Evolutionary conservation across 37 sponge, comb jelly and placozoan species (phyloP).

Genomic region (Chondrosia reniformis): DNA sequence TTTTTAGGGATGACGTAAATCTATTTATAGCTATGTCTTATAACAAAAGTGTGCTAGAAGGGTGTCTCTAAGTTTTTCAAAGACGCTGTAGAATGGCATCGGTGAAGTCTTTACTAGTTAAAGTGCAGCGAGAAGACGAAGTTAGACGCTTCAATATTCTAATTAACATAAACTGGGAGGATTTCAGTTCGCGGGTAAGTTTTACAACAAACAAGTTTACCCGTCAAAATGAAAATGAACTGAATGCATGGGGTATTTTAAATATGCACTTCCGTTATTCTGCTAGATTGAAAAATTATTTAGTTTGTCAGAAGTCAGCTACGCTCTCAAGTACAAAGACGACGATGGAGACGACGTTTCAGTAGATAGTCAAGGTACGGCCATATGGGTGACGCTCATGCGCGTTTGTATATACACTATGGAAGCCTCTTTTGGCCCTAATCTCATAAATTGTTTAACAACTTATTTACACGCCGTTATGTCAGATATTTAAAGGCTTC

Average conservation of each 20-base stretch:
- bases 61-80: no score
- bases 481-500: no score
- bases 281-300: background rate
- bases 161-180: background rate
- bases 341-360: constrained; percentile 17
- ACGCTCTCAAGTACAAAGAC: background rate
- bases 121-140: constrained; percentile 3
- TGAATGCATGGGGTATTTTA: background rate
- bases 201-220: background rate
- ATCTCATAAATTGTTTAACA: no score
- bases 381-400: background rate
- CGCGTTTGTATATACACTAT: no score
- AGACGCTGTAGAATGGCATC: no score
- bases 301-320: background rate
- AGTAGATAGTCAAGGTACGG: constrained; percentile 12
- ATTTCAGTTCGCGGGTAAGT: background rate
- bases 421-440: no score
- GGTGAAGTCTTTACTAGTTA: no score
- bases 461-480: no score
- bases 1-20: no score
- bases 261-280: background rate
- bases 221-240: background rate
- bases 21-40: no score
- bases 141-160: background rate
- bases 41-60: no score